A percentile compares a stretch with the other conserved stretches of the same genome.
phyloP scores from a whole-genome alignment of 2,113 vertebrate genomes.

The Ictidomys tridecemlineatus region DNA sequence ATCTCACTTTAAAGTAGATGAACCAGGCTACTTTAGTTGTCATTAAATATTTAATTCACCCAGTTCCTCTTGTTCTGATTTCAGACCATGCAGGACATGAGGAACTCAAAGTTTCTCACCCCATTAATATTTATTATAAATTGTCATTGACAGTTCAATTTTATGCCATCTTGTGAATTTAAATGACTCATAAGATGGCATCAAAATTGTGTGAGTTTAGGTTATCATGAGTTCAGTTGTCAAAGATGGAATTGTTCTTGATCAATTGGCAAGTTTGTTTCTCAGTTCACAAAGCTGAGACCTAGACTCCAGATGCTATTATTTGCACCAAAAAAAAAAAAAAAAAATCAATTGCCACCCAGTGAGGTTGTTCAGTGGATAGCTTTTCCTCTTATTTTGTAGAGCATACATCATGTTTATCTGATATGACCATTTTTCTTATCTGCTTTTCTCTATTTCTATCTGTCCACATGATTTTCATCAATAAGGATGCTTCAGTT shows the following conservation, averaged over 20 bases:
- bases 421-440: neutral
- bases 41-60: slow-evolving; percentile 28
- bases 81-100: neutral
- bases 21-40: neutral
- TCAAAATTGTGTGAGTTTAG: neutral
- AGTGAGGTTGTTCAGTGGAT: neutral
- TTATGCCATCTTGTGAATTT: slow-evolving; percentile 3
- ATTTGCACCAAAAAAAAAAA: neutral
- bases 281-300: neutral
- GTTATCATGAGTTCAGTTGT: neutral
- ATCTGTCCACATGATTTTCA: neutral
- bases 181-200: neutral
- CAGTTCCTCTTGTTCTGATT: slow-evolving; percentile 43
- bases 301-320: neutral
- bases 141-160: slow-evolving; percentile 31
- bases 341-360: neutral
- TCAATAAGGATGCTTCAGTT: neutral
- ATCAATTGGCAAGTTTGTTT: neutral
- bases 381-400: neutral
- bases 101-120: slow-evolving; percentile 43
- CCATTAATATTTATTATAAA: neutral
- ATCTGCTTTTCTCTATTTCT: neutral
- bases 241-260: neutral
- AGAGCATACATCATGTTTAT: neutral
- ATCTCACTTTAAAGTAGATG: slow-evolving; percentile 26